A percentile compares a stretch with the other conserved stretches of the same genome.
Conservation (phyloP, 2,888 invertebrate species). For the Anaspis maculata region DNA sequence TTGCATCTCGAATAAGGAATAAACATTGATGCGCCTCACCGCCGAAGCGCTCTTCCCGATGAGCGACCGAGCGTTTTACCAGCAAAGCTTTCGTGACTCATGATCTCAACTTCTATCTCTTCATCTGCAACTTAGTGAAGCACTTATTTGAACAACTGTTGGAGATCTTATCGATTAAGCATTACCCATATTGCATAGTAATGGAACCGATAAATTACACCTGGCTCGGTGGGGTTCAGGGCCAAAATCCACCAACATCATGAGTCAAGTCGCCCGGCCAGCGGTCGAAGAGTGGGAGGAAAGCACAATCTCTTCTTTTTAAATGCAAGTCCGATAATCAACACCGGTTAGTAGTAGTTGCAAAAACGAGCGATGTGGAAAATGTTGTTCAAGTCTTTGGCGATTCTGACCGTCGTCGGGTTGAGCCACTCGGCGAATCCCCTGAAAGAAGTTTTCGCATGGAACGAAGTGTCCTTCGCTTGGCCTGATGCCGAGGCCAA, state of each 20-base stretch:
- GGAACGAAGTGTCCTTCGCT: constrained; percentile 60
- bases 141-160: too few relatives aligned
- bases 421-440: constrained; percentile 40
- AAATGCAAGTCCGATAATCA: background rate
- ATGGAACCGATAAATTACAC: background rate
- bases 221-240: background rate
- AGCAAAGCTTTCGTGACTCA: too few relatives aligned
- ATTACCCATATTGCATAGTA: too few relatives aligned
- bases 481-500: constrained; percentile 56
- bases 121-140: too few relatives aligned
- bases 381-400: constrained; percentile 8
- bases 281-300: too few relatives aligned
- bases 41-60: too few relatives aligned
- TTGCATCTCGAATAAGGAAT: too few relatives aligned
- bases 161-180: too few relatives aligned
- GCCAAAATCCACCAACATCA: background rate
- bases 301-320: background rate
- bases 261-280: too few relatives aligned
- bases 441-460: constrained; percentile 56
- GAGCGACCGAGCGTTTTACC: too few relatives aligned
- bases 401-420: constrained; percentile 6
- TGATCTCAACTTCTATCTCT: too few relatives aligned
- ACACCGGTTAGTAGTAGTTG: background rate
- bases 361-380: background rate
- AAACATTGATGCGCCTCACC: too few relatives aligned